Evolutionary conservation across 2,797 vertebrate genomes (phyloP), one percentile per base, ranked within the genome.

Genomic region (Trachops cirrhosus): DNA sequence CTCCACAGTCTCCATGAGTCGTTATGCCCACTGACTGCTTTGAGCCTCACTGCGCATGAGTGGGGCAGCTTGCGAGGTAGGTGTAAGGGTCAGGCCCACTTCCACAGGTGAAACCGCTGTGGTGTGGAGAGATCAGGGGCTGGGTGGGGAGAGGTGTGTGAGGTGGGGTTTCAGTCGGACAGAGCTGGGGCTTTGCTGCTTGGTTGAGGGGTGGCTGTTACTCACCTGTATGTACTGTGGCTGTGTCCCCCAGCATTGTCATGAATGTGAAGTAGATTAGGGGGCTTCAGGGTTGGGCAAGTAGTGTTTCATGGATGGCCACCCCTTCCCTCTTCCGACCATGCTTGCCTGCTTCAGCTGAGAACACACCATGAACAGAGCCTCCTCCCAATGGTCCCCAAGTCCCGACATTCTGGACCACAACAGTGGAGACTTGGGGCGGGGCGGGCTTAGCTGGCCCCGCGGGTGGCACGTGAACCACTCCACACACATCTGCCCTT

Each of bases 1-100:
- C 12, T 9, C 29, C 71, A 0, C 2, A 34, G 37, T 24, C 39
- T 37, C 24, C 5, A 0, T 2, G 62, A 5, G 1, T 37, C 39
- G 50, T 12, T 2, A 1, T 15, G 15, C 8, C 7, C 10, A 7
- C 34, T 64, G 1, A 19, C 15, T 46, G 74, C 44, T 67, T 32
- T 37, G 44, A 75, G 19, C 50, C 79, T 75, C 44, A 18, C 32
- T 67, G 32, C 32, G 48, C 59, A 10, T 16, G 16, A 67, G 80
- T 34, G 44, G 32, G 64, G 59, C 12, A 37, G 37, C 29, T 46
- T 29, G 18, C 7, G 11, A 46, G 50, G 52, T 59, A 26, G 39
- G 4, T 4, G 48, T 34, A 6, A 77, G 48, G 29, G 68, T 7
- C 6, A 21, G 77, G 12, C 19, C 80, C 44, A 15, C 71, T 94